These are phyloP conservation scores for Euura lappo DNA, from an alignment of 1,140 invertebrate species.

Conservation along the genomic window DNA sequence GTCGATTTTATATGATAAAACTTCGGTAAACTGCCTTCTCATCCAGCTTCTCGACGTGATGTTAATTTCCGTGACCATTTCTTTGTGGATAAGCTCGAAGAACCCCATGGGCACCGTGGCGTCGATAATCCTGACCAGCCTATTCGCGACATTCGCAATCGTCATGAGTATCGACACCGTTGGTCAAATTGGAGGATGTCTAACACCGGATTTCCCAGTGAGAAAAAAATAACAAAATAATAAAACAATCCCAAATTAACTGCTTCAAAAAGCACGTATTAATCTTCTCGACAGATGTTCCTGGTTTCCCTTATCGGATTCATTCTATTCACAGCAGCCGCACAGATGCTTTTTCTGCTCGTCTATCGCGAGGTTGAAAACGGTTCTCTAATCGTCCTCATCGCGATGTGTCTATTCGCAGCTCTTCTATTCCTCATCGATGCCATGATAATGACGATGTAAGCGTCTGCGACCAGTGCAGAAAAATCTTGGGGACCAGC, in stretches of 20 bases:
- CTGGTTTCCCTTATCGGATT: neutral
- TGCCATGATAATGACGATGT: neutral
- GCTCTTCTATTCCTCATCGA: neutral
- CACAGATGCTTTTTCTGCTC: neutral
- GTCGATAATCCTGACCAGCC: neutral
- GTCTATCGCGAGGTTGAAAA: neutral
- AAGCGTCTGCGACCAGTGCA: neutral
- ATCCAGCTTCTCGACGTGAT: neutral
- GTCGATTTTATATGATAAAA: too few species aligned
- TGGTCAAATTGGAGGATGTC: neutral
- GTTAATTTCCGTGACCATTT: neutral
- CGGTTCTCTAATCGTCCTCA: neutral
- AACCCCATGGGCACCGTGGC: neutral
- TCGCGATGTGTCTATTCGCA: neutral
- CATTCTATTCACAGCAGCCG: neutral
- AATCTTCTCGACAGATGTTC: neutral
- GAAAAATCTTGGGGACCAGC: too few species aligned
- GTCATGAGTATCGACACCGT: conserved; percentile 1
- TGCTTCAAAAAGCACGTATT: neutral
- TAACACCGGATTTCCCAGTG: neutral
- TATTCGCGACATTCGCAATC: neutral
- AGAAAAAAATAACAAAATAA: neutral
- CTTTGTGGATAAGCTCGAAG: neutral
- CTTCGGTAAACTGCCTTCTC: neutral
- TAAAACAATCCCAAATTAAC: neutral